Base-by-base conservation (phyloP, 2,888 invertebrate genomes). In the Caenorhabditis drosophilae region DNA sequence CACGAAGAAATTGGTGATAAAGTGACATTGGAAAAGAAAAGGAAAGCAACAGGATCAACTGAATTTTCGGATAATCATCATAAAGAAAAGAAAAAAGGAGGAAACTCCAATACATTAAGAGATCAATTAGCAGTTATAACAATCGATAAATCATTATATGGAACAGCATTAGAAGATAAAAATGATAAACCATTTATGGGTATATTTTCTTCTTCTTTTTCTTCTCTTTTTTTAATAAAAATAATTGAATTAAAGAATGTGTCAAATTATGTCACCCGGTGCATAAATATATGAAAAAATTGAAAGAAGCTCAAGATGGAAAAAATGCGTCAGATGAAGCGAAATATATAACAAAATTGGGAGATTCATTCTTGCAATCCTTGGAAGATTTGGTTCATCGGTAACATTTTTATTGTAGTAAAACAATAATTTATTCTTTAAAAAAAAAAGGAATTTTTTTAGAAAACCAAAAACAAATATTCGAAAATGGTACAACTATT, bases 201-300 rank as follows among this genome's bases (percentile, higher is more conserved):
- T 70, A 51, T 40, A 11, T 9, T 44, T 35, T 20, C 12, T 16
- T n/a, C n/a, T n/a, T n/a, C n/a, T n/a, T n/a, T n/a, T n/a, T n/a
- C n/a, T n/a, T n/a, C n/a, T n/a, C n/a, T n/a, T n/a, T n/a, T n/a
- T n/a, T n/a, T n/a, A n/a, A n/a, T n/a, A n/a, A n/a, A n/a, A n/a
- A n/a, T n/a, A n/a, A n/a, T n/a, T n/a, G n/a, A n/a, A 44, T 55
- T 67, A 26, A 49, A 67, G 77, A 82, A 63, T 79, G 79, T 44
- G 81, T 81, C 15, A 70, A 70, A 12, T 58, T 79, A 34, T 71
- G 79, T 57, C 62, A 73, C 36, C 79, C 79, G 2, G 75, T 80
- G 20, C 67, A 73, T 25, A 81, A 81, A 66, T 75, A 79, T 56
- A 76, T 81, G 66, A 79, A 79, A 59, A 47, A 51, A 46, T 38